Evolutionary conservation across 1,140 invertebrate species (phyloP), one percentile per base, ranked within the genome.

Genomic region (Drosophila triauraria): DNA sequence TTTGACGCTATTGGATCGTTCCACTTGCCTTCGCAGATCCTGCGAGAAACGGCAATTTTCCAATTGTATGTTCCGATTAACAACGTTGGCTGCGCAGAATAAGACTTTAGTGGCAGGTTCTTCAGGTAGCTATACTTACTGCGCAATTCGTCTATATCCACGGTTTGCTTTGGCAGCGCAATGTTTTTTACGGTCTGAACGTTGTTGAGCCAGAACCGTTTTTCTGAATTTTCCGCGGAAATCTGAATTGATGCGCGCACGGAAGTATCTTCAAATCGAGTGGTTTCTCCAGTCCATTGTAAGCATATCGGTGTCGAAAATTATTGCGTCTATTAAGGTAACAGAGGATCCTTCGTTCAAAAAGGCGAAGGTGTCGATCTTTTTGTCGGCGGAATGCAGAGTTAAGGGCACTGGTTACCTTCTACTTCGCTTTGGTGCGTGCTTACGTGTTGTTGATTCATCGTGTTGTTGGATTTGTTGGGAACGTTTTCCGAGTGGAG

Each of bases 31-130:
- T 17, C 30, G 17, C 9, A n/a, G 9, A 61, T 47, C 30, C 27
- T 48, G 30, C 44, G 59, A 7, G 44, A 20, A 23, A 48, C 59
- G 32, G 59, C 59, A 25, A 61, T 25, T 30, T 48, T 48, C 4
- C 20, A 40, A 42, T 57, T 43, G 23, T 38, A 13, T 57, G 15
- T 27, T 40, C 54, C 54, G 15, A 57, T 43, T 23, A 57, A 20
- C 54, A 57, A 43, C 7, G n/a, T 17, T 43, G n/a, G 42, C 42
- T 43, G 42, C 42, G 42, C 42, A 43, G 42, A 43, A 43, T 9
- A 43, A 43, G 30, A 32, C 30, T 42, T n/a, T 42, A 42, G 40
- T 42, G 40, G 40, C 40, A 42, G 3, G 42, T 43, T 43, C 15
- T 43, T 43, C 42, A 43, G 42, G 8, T 43, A 17, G 42, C 40